Evolutionary conservation across 2,797 vertebrate species (phyloP).

Genomic region (Synaphobranchus kaupii): DNA sequence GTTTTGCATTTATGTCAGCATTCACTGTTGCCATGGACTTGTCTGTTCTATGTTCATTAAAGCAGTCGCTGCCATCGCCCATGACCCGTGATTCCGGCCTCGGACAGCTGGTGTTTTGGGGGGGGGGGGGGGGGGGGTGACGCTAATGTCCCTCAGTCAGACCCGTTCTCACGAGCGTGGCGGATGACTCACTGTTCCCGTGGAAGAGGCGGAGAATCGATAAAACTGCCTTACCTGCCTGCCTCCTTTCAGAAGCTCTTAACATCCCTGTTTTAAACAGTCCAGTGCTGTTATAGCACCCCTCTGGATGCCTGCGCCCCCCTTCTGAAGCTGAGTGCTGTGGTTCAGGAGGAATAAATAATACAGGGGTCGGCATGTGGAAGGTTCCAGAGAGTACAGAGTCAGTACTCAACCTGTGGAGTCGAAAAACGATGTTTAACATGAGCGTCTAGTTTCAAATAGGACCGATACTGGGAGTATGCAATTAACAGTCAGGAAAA

Average conservation of each 20-base stretch:
- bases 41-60: neutral
- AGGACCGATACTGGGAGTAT: no score
- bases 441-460: no score
- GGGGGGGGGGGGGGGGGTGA: neutral
- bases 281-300: neutral
- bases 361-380: neutral
- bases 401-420: neutral
- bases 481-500: no score
- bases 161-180: neutral
- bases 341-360: neutral
- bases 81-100: neutral
- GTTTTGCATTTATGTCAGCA: neutral
- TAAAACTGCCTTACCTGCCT: neutral
- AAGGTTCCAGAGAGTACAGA: neutral
- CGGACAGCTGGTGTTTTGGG: neutral
- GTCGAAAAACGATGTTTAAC: neutral
- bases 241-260: neutral
- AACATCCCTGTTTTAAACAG: neutral
- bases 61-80: neutral
- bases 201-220: neutral
- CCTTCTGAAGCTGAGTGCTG: neutral
- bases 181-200: neutral
- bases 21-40: neutral
- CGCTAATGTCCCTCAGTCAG: neutral
- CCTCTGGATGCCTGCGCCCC: neutral